A percentile compares a stretch with the other conserved stretches of the same genome.
Evolutionary conservation across 2,797 vertebrate genomes (phyloP).

Genomic region (Furcifer pardalis): DNA sequence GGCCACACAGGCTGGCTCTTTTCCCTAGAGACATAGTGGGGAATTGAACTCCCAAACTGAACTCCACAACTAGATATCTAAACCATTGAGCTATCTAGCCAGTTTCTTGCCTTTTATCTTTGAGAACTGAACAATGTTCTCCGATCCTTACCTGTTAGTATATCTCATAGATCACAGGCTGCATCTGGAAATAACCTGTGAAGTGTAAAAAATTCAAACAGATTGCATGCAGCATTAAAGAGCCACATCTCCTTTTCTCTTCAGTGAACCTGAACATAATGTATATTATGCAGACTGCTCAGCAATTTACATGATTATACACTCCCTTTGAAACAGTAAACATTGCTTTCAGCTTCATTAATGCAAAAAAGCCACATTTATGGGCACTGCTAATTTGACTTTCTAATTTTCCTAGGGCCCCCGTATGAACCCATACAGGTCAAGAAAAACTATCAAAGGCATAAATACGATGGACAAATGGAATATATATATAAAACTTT

Average conservation of each 20-base stretch:
- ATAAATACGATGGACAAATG: neutral
- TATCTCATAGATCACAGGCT: slow-evolving; percentile 6
- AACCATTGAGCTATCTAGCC: too few species aligned
- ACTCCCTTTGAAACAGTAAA: slow-evolving; percentile 72
- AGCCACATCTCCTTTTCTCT: slow-evolving; percentile 59
- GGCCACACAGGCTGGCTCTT: too few species aligned
- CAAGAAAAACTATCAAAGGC: slow-evolving; percentile 7
- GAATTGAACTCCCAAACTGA: too few species aligned
- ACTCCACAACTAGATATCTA: too few species aligned
- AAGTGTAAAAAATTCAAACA: neutral
- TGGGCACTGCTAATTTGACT: slow-evolving; percentile 68
- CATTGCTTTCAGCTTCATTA: slow-evolving; percentile 65
- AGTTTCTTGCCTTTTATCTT: too few species aligned
- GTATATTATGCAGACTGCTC: slow-evolving; percentile 67
- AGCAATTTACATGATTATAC: slow-evolving; percentile 77
- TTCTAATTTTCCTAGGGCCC: slow-evolving; percentile 66
- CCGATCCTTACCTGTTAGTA: neutral
- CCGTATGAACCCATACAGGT: slow-evolving; percentile 40
- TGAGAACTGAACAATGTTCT: neutral
- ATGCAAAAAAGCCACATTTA: slow-evolving; percentile 62
- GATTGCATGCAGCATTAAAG: slow-evolving; percentile 42
- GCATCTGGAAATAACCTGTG: slow-evolving; percentile 35
- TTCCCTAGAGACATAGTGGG: too few species aligned
- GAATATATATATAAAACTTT: too few species aligned
- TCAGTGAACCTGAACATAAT: slow-evolving; percentile 69